Conservation (phyloP, 2,888 invertebrate species). For the Epicampocera succincta region DNA sequence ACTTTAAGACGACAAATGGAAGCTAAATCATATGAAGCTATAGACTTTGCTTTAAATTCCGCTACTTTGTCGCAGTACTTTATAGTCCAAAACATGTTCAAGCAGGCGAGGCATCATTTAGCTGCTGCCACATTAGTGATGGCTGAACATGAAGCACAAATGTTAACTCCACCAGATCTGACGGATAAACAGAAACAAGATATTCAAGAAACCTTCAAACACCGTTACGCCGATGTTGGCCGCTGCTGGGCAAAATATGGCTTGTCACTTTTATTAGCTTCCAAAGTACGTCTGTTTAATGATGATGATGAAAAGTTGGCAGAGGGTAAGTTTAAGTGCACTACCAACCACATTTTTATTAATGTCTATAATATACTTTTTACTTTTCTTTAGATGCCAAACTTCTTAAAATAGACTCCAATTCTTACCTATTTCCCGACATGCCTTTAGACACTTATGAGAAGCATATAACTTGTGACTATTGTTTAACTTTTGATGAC, state of each 20-base stretch:
- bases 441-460: constrained; percentile 85
- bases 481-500: constrained; percentile 89
- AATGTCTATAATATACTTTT: not conserved
- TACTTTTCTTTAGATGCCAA: constrained; percentile 73
- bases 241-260: constrained; percentile 97
- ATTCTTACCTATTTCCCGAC: constrained; percentile 74
- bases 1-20: constrained; percentile 92
- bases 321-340: constrained; percentile 68
- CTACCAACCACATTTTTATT: not conserved
- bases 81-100: constrained; percentile 88
- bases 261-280: constrained; percentile 87
- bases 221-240: constrained; percentile 92
- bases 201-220: constrained; percentile 87
- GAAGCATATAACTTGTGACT: constrained; percentile 86
- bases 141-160: constrained; percentile 84
- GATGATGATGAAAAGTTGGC: constrained; percentile 82
- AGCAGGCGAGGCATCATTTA: constrained; percentile 91
- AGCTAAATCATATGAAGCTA: constrained; percentile 86
- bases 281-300: constrained; percentile 87
- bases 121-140: constrained; percentile 89
- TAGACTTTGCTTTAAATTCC: constrained; percentile 95
- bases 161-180: constrained; percentile 82
- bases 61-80: constrained; percentile 96
- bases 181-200: constrained; percentile 82
- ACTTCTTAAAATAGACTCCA: constrained; percentile 71